phyloP scores from a whole-genome alignment of 2,113 vertebrate species.

The Propithecus coquereli region DNA sequence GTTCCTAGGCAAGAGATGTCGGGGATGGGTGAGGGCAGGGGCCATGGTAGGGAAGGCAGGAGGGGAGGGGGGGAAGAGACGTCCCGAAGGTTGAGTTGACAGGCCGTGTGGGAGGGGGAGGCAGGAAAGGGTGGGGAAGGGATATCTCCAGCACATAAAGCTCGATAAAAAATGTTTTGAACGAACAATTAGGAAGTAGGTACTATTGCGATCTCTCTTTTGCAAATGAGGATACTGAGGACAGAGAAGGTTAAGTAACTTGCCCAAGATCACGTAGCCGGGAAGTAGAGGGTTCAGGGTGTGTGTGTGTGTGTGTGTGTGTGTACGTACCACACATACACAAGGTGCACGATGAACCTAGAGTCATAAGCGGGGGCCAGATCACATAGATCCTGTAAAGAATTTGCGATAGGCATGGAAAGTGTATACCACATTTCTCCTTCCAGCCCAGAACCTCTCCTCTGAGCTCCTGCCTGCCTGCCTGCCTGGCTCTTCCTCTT shows the following conservation, averaged over 20 bases:
- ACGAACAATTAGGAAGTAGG: neutral
- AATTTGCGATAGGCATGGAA: neutral
- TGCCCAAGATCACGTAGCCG: neutral
- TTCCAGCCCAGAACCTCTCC: neutral
- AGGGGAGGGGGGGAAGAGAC: neutral
- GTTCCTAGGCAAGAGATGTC: neutral
- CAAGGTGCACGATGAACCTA: neutral
- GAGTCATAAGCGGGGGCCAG: neutral
- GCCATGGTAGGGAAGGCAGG: neutral
- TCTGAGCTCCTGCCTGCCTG: neutral
- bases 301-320: neutral
- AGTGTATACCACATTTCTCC: neutral
- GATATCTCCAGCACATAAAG: neutral
- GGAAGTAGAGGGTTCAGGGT: neutral
- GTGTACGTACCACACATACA: neutral
- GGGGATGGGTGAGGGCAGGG: neutral
- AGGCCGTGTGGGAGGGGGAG: neutral
- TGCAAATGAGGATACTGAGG: neutral
- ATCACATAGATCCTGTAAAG: neutral
- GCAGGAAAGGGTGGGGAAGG: no score
- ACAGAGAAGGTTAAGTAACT: neutral
- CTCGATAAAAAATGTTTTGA: neutral
- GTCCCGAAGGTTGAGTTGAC: neutral
- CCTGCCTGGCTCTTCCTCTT: neutral
- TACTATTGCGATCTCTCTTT: neutral